Evolutionary conservation across 2,888 invertebrate genomes (phyloP).

Genomic region (Micoletzkya japonica): DNA sequence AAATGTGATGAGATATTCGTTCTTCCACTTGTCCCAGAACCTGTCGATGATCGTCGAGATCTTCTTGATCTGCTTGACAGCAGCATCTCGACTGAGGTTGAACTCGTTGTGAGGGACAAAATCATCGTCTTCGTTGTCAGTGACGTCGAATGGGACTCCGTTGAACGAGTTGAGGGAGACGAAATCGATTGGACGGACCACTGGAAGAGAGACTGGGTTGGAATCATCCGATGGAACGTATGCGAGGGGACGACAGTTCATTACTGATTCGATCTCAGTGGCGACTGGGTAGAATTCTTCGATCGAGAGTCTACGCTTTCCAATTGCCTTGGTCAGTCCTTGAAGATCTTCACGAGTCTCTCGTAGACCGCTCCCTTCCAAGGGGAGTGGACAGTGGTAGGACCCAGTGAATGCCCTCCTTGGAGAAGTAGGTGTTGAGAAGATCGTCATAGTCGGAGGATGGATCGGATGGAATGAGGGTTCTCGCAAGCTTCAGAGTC

Average conservation of each 20-base stretch:
- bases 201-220: not conserved
- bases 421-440: not conserved
- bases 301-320: not conserved
- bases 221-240: not conserved
- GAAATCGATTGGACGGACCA: slow-evolving; percentile 9
- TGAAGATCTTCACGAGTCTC: not conserved
- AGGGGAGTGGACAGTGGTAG: not conserved
- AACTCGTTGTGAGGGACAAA: no score
- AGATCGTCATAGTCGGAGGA: not conserved
- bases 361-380: slow-evolving; percentile 5
- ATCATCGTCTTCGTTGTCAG: no score
- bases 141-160: no score
- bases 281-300: not conserved
- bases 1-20: no score
- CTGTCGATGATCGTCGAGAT: no score
- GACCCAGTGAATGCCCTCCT: not conserved
- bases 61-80: no score
- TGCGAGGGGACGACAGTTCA: not conserved
- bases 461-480: no score
- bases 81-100: no score
- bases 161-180: no score
- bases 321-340: not conserved
- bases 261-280: not conserved
- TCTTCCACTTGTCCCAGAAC: no score
- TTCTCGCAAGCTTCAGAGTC: no score